Evolutionary conservation across 1,140 invertebrate genomes (phyloP), one percentile per base, ranked within the genome.

Genomic region (Bathynomus jamesi): DNA sequence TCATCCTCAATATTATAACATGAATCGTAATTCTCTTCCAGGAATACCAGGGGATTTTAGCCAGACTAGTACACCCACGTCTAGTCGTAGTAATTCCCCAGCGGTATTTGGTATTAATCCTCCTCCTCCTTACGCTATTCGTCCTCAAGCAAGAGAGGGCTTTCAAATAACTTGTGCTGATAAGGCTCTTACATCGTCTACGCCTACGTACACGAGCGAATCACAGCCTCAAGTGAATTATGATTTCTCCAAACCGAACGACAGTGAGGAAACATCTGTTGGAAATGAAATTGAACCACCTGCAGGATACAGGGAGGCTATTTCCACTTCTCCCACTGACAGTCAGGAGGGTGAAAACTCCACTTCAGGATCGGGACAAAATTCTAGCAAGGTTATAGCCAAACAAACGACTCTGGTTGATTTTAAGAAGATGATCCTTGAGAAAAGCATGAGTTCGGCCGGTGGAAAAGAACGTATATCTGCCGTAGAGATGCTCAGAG

Each of bases 401-500:
- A 77, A 77, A 24, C 76, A 77, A 67, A 77, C 75, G 29, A 72
- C 76, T 5, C 40, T 66, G 10, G 72, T 73, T 61, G 76, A 77
- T 61, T 77, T 77, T 31, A 77, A 77, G 67, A 77, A 77, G 32
- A 77, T 77, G 76, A 77, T 77, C 67, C 61, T 77, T 32, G 69
- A 77, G 83, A 87, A 7, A 84, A 83, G 73, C 81, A 82, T 85
- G 88, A 82, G 82, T 85, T 70, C 82, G 84, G 79, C 84, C 86
- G 72, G 81, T 85, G 78, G 81, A 81, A 72, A 78, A 78, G 27
- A 82, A 8, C 90, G 90, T 78, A 80, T 91, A 0, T 93, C 91
- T 17, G 92, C 92, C 4, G 90, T 92, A 3, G 91, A 94, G 80
- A 87, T 91, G 80, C 80, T 94, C 5, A 91, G 91, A 82, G 81